A percentile compares a stretch with the other conserved stretches of the same genome.
Conservation (phyloP, 2,113 vertebrate species). For the Eidolon helvum region DNA sequence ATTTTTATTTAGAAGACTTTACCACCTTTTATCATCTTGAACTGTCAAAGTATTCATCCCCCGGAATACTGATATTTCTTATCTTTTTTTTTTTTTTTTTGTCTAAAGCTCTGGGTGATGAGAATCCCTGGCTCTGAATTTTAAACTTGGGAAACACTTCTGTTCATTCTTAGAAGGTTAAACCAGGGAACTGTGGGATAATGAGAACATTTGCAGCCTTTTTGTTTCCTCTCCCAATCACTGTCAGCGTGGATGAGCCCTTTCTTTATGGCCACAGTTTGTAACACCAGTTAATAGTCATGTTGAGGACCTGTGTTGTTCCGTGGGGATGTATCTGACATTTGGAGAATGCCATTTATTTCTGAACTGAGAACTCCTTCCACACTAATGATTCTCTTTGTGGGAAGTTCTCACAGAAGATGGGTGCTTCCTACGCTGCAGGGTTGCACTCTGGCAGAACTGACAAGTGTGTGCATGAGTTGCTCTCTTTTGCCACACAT, state of each 20-base stretch:
- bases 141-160: background rate
- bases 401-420: background rate
- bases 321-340: conserved; percentile 11
- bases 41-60: background rate
- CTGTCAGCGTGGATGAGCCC: background rate
- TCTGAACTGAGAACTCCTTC: background rate
- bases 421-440: background rate
- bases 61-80: background rate
- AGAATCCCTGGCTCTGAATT: background rate
- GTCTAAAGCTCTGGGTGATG: background rate
- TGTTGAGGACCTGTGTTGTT: background rate
- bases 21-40: background rate
- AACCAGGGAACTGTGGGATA: background rate
- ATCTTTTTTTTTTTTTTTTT: background rate
- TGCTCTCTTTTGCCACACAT: background rate
- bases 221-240: background rate
- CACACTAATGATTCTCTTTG: background rate
- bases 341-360: conserved; percentile 52
- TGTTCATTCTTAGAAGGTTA: conserved; percentile 24
- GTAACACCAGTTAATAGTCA: background rate
- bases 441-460: background rate
- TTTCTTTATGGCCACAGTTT: background rate
- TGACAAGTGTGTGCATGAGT: background rate
- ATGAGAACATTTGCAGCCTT: background rate
- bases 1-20: conserved; percentile 40